Evolutionary conservation across 2,797 vertebrate genomes (phyloP).

Genomic region (Gobio occitaniae): DNA sequence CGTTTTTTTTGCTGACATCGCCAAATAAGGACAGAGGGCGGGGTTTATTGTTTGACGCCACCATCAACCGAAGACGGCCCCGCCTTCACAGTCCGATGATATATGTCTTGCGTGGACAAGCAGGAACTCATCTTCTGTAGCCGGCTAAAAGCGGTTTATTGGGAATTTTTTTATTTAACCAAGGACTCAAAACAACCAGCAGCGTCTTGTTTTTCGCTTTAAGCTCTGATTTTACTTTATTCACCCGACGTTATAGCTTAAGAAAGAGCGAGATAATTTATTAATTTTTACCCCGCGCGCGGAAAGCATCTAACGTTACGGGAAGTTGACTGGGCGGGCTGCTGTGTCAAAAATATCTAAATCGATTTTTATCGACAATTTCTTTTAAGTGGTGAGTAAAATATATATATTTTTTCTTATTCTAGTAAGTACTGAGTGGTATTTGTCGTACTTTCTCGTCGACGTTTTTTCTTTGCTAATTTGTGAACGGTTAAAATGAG

Average conservation of each 20-base stretch:
- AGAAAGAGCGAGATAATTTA: not conserved
- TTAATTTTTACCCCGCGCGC: slow-evolving; percentile 20
- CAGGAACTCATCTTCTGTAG: slow-evolving; percentile 38
- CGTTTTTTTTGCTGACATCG: not conserved
- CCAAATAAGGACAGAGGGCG: slow-evolving; percentile 34
- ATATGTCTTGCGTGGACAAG: slow-evolving; percentile 3
- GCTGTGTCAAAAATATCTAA: slow-evolving; percentile 23
- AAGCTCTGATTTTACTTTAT: not conserved
- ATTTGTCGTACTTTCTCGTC: not conserved
- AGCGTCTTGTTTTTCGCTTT: not conserved
- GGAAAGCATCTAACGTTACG: slow-evolving; percentile 9
- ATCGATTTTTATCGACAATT: not conserved
- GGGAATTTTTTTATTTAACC: not conserved
- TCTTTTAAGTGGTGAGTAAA: slow-evolving; percentile 43
- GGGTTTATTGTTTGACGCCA: not conserved
- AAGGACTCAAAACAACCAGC: not conserved
- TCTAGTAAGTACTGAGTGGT: not conserved
- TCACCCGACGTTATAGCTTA: not conserved
- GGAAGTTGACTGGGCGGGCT: slow-evolving; percentile 51
- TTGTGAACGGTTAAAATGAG: slow-evolving; percentile 28
- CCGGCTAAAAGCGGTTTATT: slow-evolving; percentile 26
- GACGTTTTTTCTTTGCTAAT: not conserved
- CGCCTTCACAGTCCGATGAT: not conserved
- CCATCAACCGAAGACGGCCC: not conserved
- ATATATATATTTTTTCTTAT: not conserved